Percentiles rank a stretch among this genome's conserved stretches.
phyloP scores from a whole-genome alignment of 2,888 invertebrate species.

The Diarsia brunnea region DNA sequence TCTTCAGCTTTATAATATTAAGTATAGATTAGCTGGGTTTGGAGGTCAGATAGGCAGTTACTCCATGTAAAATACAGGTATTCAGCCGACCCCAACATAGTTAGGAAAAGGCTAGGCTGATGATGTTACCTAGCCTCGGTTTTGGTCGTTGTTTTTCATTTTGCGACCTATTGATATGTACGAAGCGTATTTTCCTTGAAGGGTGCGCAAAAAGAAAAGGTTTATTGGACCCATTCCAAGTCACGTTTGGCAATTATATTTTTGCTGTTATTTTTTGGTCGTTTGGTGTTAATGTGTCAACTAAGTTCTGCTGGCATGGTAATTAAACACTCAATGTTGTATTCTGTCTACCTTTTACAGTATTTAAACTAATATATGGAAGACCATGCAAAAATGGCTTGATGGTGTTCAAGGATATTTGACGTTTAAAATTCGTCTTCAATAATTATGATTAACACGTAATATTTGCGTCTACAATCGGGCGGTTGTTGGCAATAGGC shows the following conservation, averaged over 20 bases:
- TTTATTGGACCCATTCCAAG: conserved; percentile 53
- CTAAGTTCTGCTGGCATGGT: not conserved
- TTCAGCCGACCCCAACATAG: too few relatives aligned
- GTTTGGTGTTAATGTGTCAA: not conserved
- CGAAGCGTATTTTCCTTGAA: conserved; percentile 23
- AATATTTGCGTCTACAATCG: not conserved
- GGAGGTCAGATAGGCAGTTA: too few relatives aligned
- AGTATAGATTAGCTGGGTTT: too few relatives aligned
- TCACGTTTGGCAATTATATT: conserved; percentile 55
- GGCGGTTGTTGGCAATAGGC: too few relatives aligned
- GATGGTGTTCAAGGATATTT: not conserved
- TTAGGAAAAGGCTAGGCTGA: too few relatives aligned
- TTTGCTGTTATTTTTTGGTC: conserved; percentile 15
- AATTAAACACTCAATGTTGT: not conserved
- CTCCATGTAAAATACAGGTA: too few relatives aligned
- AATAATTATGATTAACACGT: not conserved
- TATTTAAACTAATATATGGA: not conserved
- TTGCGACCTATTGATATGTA: conserved; percentile 36
- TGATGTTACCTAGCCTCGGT: not conserved
- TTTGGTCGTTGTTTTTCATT: not conserved
- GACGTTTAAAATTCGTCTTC: not conserved
- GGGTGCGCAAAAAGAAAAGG: conserved; percentile 23
- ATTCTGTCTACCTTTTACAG: not conserved
- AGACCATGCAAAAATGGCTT: too few relatives aligned
- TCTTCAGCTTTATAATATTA: too few relatives aligned